These are phyloP conservation scores for Thunnus albacares DNA, from an alignment of 2,797 vertebrate species.

Conservation along the genomic window DNA sequence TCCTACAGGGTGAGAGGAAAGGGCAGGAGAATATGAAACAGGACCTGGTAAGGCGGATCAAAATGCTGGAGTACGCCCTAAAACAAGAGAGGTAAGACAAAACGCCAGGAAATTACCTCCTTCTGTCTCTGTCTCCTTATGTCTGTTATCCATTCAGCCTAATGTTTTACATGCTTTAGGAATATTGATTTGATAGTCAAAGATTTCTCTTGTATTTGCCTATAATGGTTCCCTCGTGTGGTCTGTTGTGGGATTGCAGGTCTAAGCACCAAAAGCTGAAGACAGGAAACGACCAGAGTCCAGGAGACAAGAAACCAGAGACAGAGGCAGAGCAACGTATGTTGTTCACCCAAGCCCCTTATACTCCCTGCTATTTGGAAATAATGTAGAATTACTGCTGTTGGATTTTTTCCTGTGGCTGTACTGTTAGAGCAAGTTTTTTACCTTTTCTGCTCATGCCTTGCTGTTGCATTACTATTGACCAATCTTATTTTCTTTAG, in stretches of 20 bases:
- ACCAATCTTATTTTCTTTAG: slow-evolving; percentile 75
- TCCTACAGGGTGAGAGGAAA: slow-evolving; percentile 89
- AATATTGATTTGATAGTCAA: slow-evolving; percentile 8
- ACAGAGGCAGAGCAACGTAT: slow-evolving; percentile 88
- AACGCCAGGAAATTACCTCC: slow-evolving; percentile 4
- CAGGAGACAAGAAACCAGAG: slow-evolving; percentile 92
- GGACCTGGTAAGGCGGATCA: slow-evolving; percentile 89
- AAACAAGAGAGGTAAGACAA: slow-evolving; percentile 87
- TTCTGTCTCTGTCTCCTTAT: slow-evolving; percentile 20
- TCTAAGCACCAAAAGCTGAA: slow-evolving; percentile 95
- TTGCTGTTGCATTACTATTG: slow-evolving; percentile 55
- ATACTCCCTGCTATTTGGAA: slow-evolving; percentile 4
- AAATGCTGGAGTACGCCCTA: slow-evolving; percentile 89
- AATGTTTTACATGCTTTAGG: slow-evolving; percentile 12
- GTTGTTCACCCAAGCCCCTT: slow-evolving; percentile 31
- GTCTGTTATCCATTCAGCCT: slow-evolving; percentile 12
- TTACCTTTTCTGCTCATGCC: slow-evolving; percentile 26
- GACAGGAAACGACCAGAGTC: slow-evolving; percentile 89
- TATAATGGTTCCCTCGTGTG: slow-evolving; percentile 51
- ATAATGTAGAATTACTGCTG: background rate
- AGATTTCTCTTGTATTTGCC: background rate
- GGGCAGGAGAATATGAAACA: slow-evolving; percentile 92
- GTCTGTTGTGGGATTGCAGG: slow-evolving; percentile 75
- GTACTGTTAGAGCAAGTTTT: slow-evolving; percentile 6
- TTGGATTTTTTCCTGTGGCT: background rate